Evolutionary conservation across 2,797 vertebrate species (phyloP), one percentile per base, ranked within the genome.

Genomic region (Rhabdomys pumilio): DNA sequence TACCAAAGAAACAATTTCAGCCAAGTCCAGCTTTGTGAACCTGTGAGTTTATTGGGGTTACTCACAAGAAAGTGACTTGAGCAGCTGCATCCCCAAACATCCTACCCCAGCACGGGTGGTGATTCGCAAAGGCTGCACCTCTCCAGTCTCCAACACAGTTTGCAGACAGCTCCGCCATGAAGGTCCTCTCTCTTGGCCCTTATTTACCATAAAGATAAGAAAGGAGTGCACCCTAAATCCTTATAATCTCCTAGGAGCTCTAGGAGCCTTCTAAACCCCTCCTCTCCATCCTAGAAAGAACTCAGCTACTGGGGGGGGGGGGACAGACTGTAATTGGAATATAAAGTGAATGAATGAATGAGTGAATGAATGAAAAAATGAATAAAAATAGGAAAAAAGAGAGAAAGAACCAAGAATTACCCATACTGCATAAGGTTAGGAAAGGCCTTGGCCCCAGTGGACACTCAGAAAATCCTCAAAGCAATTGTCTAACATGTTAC

Each of bases 401-500:
- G 22, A 29, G 53, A 73, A 72, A 29, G 50, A 57, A 31, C 53
- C 24, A 57, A 67, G 22, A 88, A 57, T 41, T 29, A 41, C 24
- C 24, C 14, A 38, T 15, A 41, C 50, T 34, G 15, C 15, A 44
- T 8, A 26, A 26, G 0, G 34, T 11, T 14, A n/a, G 47, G 7
- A 47, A 72, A 82, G 53, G 19, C 1, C 24, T 22, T 2, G 12
- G 13, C 61, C 20, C 26, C 8, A 29, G 14, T 0, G n/a, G 31
- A 41, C 20, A 3, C 55, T 82, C 41, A 26, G 55, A 29, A 79
- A 77, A 73, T 13, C 47, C 15, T 9, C 9, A 34, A 86, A 63
- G 57, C 31, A 3, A 26, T 6, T 2, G 0, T 11, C 6, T 0
- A 29, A 17, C 3, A 3, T 3, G 0, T 12, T 0, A 50, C 29